phyloP scores from a whole-genome alignment of 1,140 invertebrate genomes.

The Diprion similis region DNA sequence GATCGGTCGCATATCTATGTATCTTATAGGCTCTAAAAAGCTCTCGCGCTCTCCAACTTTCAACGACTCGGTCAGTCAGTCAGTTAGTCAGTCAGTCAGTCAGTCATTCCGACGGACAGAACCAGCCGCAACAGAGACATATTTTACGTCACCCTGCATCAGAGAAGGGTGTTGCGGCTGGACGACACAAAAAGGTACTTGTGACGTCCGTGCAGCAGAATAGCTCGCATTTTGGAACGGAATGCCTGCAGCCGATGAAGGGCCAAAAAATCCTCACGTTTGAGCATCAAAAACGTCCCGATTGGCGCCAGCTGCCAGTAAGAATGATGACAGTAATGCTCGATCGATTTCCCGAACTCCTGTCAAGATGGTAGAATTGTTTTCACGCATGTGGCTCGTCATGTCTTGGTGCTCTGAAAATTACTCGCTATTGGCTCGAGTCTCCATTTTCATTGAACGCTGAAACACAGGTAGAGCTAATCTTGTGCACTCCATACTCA shows the following conservation, averaged over 20 bases:
- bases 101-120: not conserved
- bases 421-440: too few relatives aligned
- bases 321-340: too few relatives aligned
- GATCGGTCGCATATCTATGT: slow-evolving; percentile 15
- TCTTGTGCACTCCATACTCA: too few relatives aligned
- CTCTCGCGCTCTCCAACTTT: slow-evolving; percentile 31
- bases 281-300: too few relatives aligned
- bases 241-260: not conserved
- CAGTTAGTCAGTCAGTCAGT: not conserved
- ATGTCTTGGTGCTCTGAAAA: too few relatives aligned
- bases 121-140: slow-evolving; percentile 48
- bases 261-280: too few relatives aligned
- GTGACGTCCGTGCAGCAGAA: not conserved
- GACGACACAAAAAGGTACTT: slow-evolving; percentile 14
- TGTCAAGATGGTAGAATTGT: too few relatives aligned
- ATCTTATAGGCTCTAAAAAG: slow-evolving; percentile 45
- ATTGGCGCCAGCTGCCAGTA: too few relatives aligned
- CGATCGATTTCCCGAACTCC: too few relatives aligned
- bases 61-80: slow-evolving; percentile 20
- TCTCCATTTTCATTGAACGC: too few relatives aligned
- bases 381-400: too few relatives aligned
- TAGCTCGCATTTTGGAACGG: not conserved
- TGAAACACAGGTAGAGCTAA: too few relatives aligned
- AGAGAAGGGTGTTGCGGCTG: not conserved
- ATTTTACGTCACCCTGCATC: slow-evolving; percentile 45